phyloP scores from a whole-genome alignment of 1,140 invertebrate genomes.

The Macrosteles quadrilineatus region DNA sequence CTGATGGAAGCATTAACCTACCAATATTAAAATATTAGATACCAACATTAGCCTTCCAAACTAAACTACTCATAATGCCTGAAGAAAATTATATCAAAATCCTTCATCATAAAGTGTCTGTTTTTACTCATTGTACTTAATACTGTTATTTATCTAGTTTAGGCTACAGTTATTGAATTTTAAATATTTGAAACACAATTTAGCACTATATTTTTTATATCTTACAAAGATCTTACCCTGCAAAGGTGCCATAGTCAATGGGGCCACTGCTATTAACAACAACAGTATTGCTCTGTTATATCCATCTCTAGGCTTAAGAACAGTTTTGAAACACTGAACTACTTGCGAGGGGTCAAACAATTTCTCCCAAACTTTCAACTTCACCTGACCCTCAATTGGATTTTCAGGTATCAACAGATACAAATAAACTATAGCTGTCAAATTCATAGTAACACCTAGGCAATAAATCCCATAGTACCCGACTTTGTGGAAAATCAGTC shows the following conservation, averaged over 20 bases:
- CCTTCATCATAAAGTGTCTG: too few species aligned
- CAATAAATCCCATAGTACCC: neutral
- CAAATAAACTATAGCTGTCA: neutral
- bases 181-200: neutral
- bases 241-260: constrained; percentile 1
- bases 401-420: neutral
- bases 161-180: neutral
- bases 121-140: too few species aligned
- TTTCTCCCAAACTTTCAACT: neutral
- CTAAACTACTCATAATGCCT: too few species aligned
- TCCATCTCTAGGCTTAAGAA: neutral
- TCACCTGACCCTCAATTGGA: neutral
- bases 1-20: too few species aligned
- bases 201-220: neutral
- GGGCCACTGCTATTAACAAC: neutral
- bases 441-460: neutral
- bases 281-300: neutral
- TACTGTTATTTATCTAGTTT: too few species aligned
- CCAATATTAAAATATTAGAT: too few species aligned
- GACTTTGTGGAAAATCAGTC: neutral
- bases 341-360: neutral
- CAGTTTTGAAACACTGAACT: neutral
- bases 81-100: too few species aligned
- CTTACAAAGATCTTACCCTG: neutral
- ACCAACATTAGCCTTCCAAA: too few species aligned